phyloP scores from a whole-genome alignment of 64 coral and sea anemone genomes.

The Exaiptasia diaphana region DNA sequence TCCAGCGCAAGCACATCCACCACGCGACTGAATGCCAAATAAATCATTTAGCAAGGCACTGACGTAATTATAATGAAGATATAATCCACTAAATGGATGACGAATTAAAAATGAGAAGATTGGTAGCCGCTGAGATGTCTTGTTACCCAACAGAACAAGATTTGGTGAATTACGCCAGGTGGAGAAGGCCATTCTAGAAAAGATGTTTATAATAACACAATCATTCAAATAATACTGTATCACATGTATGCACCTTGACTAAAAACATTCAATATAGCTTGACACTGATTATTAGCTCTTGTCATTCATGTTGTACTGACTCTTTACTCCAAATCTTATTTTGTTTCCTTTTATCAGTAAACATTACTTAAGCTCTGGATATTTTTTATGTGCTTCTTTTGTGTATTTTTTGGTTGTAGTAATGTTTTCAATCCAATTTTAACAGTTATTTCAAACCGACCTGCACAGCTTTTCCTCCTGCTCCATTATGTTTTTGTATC shows the following conservation, averaged over 20 bases:
- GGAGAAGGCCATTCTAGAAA: conserved; percentile 55
- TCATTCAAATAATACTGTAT: too few species aligned
- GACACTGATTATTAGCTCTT: too few species aligned
- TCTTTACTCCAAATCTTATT: too few species aligned
- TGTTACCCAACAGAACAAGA: conserved; percentile 76
- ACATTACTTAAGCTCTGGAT: too few species aligned
- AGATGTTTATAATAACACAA: too few species aligned
- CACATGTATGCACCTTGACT: not conserved
- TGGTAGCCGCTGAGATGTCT: conserved; percentile 52
- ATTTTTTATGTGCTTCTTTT: too few species aligned
- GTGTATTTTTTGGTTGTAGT: too few species aligned
- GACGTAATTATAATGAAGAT: conserved; percentile 89
- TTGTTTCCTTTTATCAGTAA: too few species aligned
- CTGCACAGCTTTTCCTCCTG: conserved; percentile 66
- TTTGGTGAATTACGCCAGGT: conserved; percentile 42
- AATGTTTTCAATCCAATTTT: too few species aligned
- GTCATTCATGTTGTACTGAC: too few species aligned
- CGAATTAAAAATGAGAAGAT: conserved; percentile 86
- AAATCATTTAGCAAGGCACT: conserved; percentile 85
- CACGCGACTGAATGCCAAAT: conserved; percentile 94
- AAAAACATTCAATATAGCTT: too few species aligned
- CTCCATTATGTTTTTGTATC: conserved; percentile 52
- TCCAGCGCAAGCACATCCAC: conserved; percentile 93
- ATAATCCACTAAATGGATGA: conserved; percentile 70
- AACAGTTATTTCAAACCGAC: too few species aligned